Percentiles rank a stretch among this genome's conserved stretches.
These are phyloP conservation scores for Rhynchonycteris naso DNA, from an alignment of 2,797 vertebrate species.

Conservation along the genomic window DNA sequence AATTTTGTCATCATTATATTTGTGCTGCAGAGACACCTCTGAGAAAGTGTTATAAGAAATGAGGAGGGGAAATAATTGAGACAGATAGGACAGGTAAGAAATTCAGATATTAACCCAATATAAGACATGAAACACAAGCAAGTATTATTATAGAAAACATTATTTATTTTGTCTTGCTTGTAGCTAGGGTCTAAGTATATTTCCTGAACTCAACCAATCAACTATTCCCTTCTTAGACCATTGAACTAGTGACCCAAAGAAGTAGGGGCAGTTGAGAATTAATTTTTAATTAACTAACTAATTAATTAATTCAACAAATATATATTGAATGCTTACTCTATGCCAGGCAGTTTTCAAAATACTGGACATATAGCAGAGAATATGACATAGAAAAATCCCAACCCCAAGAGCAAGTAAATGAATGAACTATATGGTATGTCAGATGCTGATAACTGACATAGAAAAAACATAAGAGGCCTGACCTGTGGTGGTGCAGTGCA, in stretches of 20 bases:
- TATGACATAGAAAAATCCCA: not conserved
- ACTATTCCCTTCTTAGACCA: not conserved
- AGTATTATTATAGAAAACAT: not conserved
- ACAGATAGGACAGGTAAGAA: not conserved
- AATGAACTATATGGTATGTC: not conserved
- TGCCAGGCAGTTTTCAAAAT: not conserved
- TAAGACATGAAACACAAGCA: not conserved
- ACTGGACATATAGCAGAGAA: not conserved
- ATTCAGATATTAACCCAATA: not conserved
- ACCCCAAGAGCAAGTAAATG: not conserved
- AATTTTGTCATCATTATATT: constrained; percentile 15
- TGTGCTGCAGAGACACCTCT: not conserved
- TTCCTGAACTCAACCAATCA: not conserved
- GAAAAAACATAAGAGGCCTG: not conserved
- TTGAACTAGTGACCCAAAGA: not conserved
- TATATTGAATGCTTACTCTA: not conserved
- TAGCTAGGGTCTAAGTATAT: not conserved
- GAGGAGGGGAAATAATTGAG: not conserved
- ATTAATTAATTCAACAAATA: not conserved
- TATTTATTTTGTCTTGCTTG: not conserved
- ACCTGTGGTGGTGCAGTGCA: too few relatives aligned
- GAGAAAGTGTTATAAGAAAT: not conserved
- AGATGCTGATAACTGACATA: not conserved
- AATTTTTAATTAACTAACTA: not conserved
- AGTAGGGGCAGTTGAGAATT: not conserved